Evolutionary conservation across 1,140 invertebrate genomes (phyloP).

Genomic region (Lanistes nyassanus): DNA sequence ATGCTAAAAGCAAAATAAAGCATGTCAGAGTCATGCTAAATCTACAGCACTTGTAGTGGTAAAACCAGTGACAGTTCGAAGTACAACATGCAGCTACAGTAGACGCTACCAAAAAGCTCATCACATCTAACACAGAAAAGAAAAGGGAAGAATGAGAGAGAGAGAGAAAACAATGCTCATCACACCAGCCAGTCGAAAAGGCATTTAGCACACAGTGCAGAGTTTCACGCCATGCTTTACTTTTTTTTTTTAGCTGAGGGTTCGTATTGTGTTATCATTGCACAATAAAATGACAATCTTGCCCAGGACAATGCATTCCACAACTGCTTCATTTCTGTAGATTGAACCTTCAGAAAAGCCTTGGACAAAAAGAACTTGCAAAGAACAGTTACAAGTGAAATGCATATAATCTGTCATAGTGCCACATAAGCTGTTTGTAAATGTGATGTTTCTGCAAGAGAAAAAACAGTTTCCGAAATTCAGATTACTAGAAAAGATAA

Average conservation of each 20-base stretch:
- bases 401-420: too few species aligned
- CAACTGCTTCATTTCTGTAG: neutral
- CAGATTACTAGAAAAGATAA: too few species aligned
- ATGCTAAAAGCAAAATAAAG: neutral
- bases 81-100: too few species aligned
- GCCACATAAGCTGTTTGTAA: too few species aligned
- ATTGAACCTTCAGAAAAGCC: too few species aligned
- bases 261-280: slow-evolving; percentile 20
- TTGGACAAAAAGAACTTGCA: too few species aligned
- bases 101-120: neutral
- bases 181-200: neutral
- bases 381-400: too few species aligned
- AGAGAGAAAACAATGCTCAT: neutral
- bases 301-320: slow-evolving; percentile 16
- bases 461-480: too few species aligned
- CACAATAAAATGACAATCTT: slow-evolving; percentile 28
- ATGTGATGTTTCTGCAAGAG: too few species aligned
- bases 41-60: neutral
- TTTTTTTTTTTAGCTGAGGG: neutral
- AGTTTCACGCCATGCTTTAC: neutral
- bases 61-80: too few species aligned
- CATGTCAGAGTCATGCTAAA: neutral
- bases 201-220: neutral
- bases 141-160: neutral
- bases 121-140: neutral